These are phyloP conservation scores for Pterostichus madidus DNA, from an alignment of 2,888 invertebrate species.

Conservation along the genomic window DNA sequence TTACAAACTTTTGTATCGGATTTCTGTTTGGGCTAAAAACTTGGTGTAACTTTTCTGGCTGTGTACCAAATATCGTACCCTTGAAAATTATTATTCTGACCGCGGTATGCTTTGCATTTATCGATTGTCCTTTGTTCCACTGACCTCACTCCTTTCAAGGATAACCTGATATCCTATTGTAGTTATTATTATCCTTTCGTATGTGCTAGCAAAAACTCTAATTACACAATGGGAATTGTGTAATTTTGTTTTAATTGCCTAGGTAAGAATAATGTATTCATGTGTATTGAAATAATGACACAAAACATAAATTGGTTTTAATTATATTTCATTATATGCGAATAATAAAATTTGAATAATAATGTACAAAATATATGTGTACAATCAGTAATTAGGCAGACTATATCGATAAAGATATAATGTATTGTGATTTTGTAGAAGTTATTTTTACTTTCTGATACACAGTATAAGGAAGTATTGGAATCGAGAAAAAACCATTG, in stretches of 20 bases:
- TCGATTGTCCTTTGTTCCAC: slow-evolving; percentile 46
- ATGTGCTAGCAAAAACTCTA: not conserved
- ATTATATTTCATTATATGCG: too few species aligned
- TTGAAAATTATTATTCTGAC: slow-evolving; percentile 21
- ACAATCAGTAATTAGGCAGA: too few species aligned
- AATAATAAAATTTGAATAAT: too few species aligned
- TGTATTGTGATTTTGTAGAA: too few species aligned
- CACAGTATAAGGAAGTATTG: too few species aligned
- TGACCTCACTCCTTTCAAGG: slow-evolving; percentile 44
- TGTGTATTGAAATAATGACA: not conserved
- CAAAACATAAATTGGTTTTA: not conserved
- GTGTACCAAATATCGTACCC: not conserved
- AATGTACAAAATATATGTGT: too few species aligned
- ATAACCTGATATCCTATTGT: not conserved
- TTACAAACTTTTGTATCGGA: slow-evolving; percentile 19
- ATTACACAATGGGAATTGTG: not conserved
- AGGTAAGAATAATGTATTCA: not conserved
- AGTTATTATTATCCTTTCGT: not conserved
- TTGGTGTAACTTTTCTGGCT: not conserved
- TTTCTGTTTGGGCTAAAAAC: not conserved
- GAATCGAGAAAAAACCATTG: too few species aligned
- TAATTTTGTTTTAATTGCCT: not conserved
- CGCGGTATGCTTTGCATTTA: slow-evolving; percentile 27
- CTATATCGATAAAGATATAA: too few species aligned
- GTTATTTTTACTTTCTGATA: too few species aligned